These are phyloP conservation scores for Mesopsocus fuscifrons DNA, from an alignment of 2,888 invertebrate genomes.

Conservation along the genomic window DNA sequence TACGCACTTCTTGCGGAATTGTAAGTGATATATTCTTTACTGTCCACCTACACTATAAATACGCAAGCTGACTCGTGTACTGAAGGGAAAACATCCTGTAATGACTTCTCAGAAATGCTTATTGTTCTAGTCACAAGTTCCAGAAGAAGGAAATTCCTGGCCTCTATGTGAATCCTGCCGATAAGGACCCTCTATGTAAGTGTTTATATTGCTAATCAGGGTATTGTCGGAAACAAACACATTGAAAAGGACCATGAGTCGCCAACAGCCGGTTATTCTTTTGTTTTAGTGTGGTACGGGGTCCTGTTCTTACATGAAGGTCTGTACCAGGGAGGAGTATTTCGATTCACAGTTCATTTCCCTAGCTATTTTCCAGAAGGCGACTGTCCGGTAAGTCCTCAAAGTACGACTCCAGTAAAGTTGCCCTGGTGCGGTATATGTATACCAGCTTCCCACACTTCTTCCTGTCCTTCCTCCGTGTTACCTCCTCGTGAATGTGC, in stretches of 20 bases:
- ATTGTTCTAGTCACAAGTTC: slow-evolving; percentile 54
- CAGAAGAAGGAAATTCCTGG: slow-evolving; percentile 72
- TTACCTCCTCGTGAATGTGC: too few relatives aligned
- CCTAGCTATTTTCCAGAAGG: slow-evolving; percentile 78
- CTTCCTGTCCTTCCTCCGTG: too few relatives aligned
- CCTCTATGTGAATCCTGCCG: slow-evolving; percentile 83
- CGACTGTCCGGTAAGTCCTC: slow-evolving; percentile 53
- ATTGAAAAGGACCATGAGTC: too few relatives aligned
- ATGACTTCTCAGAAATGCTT: slow-evolving; percentile 7
- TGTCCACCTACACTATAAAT: not conserved
- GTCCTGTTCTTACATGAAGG: slow-evolving; percentile 79
- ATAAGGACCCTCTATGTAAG: slow-evolving; percentile 62
- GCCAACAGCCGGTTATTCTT: slow-evolving; percentile 13
- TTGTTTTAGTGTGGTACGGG: slow-evolving; percentile 69
- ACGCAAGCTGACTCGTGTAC: not conserved
- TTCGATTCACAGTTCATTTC: slow-evolving; percentile 70
- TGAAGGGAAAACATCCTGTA: slow-evolving; percentile 1
- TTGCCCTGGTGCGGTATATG: too few relatives aligned
- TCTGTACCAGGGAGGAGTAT: slow-evolving; percentile 72
- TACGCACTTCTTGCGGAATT: slow-evolving; percentile 84
- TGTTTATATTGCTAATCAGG: too few relatives aligned
- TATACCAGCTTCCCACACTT: too few relatives aligned
- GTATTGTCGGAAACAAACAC: too few relatives aligned
- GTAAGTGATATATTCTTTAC: slow-evolving; percentile 36
- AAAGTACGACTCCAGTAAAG: too few relatives aligned